Base-by-base conservation (phyloP, 2,797 vertebrate genomes). In the Cichlasoma orientale region DNA sequence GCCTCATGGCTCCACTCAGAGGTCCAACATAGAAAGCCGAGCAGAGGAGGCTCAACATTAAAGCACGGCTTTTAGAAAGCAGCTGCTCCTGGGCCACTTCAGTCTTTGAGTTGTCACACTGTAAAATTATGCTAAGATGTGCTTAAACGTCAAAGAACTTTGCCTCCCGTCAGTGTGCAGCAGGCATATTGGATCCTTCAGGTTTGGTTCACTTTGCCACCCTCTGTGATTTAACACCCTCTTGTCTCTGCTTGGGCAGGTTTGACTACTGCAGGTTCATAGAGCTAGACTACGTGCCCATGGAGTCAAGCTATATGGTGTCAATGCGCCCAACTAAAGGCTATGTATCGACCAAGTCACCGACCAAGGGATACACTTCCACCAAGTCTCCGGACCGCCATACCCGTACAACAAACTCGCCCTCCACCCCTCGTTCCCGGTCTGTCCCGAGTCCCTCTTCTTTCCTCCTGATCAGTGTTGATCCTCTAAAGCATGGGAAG, bases 191-290 rank as follows among this genome's bases (percentile, higher is more conserved):
- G 59, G 56, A 27, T 53, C 5, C 1, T 76, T 78, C 52, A 79
- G 56, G 29, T 78, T 56, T 25, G 21, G n/a, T 70, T 53, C n/a
- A 23, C 10, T 74, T 58, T 78, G 27, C 29, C 78, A 11, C 74
- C 29, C 33, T 77, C 74, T 90, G 77, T 84, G 47, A 77, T 88
- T 79, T 93, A 93, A 90, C 91, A 33, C 82, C 87, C 56, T 93
- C 87, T 92, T 93, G 85, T 94, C 77, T 95, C 81, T 92, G 82
- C 86, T 82, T 88, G 94, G 90, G 86, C 92, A 96, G 96, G 90
- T 96, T 96, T 93, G 95, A 96, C 92, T 96, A 96, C 91, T 96
- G 96, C 95, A 95, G 94, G 93, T 96, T 96, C 91, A 96, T 96
- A 90, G 96, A 96, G 81, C 93, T 96, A 94, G 96, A 96, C 94